Evolutionary conservation across 2,888 invertebrate genomes (phyloP).

Genomic region (Hypercompe scribonia): DNA sequence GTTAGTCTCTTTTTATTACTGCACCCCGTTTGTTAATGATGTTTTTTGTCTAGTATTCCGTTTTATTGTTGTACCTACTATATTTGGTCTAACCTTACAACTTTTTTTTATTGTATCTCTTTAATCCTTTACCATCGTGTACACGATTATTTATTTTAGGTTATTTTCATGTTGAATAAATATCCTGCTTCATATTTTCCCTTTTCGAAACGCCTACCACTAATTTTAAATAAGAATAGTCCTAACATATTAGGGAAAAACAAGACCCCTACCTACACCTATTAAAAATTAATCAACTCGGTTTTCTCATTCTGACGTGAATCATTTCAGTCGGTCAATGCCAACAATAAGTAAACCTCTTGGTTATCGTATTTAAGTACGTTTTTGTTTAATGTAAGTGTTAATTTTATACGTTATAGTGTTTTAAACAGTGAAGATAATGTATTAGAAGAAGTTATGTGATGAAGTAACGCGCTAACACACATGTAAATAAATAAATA

Average conservation of each 20-base stretch:
- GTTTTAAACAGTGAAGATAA: constrained; percentile 21
- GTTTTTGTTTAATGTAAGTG: constrained; percentile 31
- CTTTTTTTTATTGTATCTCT: not conserved
- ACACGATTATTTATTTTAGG: not conserved
- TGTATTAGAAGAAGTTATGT: constrained; percentile 29
- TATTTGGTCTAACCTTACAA: not conserved
- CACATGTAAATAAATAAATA: constrained; percentile 51
- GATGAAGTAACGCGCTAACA: constrained; percentile 42
- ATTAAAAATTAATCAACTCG: constrained; percentile 59
- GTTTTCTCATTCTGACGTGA: constrained; percentile 66
- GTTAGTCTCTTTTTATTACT: not conserved
- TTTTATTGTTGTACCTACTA: not conserved
- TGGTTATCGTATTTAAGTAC: constrained; percentile 51
- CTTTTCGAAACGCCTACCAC: not conserved
- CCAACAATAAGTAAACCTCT: constrained; percentile 62
- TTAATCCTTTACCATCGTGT: not conserved
- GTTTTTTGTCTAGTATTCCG: not conserved
- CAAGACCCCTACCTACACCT: constrained; percentile 45
- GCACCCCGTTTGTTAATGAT: not conserved
- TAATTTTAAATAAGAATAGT: not conserved
- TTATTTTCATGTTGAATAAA: not conserved
- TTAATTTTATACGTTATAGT: constrained; percentile 26
- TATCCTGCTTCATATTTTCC: not conserved
- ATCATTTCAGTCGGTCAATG: constrained; percentile 78
- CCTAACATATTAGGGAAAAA: constrained; percentile 43